phyloP scores from a whole-genome alignment of 2,888 invertebrate genomes.

The Physocephala rufipes region DNA sequence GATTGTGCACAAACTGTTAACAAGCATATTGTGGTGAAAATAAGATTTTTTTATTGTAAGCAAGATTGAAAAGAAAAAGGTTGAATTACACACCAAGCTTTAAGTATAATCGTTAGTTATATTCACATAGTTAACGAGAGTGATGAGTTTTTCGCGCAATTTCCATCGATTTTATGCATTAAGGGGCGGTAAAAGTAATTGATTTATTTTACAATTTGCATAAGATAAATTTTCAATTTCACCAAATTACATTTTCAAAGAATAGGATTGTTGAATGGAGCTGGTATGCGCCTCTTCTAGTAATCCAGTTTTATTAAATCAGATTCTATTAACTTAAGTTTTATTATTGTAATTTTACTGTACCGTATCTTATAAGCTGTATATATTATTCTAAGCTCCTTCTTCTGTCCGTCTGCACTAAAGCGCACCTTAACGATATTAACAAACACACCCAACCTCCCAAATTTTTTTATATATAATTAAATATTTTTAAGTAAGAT shows the following conservation, averaged over 20 bases:
- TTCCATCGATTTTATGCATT: not conserved
- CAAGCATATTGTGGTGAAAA: no score
- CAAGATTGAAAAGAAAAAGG: no score
- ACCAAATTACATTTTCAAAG: not conserved
- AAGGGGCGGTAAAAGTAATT: no score
- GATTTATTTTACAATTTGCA: not conserved
- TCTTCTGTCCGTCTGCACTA: slow-evolving; percentile 49
- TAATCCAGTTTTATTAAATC: no score
- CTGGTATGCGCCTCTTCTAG: no score
- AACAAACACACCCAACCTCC: slow-evolving; percentile 60
- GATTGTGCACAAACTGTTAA: no score
- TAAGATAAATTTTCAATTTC: not conserved
- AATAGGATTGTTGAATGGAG: no score
- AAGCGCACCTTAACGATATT: slow-evolving; percentile 56
- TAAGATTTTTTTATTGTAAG: no score
- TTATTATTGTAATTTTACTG: no score
- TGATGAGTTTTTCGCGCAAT: not conserved
- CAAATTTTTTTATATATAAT: slow-evolving; percentile 44
- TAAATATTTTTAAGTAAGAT: slow-evolving; percentile 6
- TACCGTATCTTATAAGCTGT: not conserved
- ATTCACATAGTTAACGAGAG: not conserved
- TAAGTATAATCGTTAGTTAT: no score
- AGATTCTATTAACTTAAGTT: no score
- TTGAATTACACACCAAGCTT: no score
- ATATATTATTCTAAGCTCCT: slow-evolving; percentile 28